Percentiles rank a stretch among this genome's conserved stretches.
Evolutionary conservation across 2,797 vertebrate species (phyloP).

Genomic region (Myotis daubentonii): DNA sequence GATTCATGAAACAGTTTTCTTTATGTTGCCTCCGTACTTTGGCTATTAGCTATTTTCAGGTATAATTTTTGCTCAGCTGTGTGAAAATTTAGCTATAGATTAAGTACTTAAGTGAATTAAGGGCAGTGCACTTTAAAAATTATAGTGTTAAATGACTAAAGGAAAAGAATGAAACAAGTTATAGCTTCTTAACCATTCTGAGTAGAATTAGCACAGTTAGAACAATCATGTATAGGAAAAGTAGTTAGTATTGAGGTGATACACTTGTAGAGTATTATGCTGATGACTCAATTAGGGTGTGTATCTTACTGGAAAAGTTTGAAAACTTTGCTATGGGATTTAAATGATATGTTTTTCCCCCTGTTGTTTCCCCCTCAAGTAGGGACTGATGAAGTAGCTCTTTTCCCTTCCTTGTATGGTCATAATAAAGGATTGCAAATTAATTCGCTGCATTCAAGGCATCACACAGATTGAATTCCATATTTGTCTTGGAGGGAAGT

Average conservation of each 20-base stretch:
- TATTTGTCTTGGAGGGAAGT: conserved; percentile 82
- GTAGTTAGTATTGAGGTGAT: not conserved
- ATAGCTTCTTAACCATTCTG: not conserved
- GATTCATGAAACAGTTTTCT: not conserved
- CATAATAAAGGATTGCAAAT: conserved; percentile 64
- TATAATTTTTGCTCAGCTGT: not conserved
- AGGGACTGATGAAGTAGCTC: conserved; percentile 47
- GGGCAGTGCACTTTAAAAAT: conserved; percentile 11
- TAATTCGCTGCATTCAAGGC: conserved; percentile 49
- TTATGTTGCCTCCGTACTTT: conserved; percentile 23
- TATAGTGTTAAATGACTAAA: not conserved
- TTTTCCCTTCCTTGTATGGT: conserved; percentile 66
- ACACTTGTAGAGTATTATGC: not conserved
- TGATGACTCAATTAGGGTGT: conserved; percentile 69
- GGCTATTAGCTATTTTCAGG: conserved; percentile 3
- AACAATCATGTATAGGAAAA: not conserved
- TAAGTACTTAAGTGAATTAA: conserved; percentile 12
- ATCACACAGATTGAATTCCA: conserved; percentile 64
- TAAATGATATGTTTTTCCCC: conserved; percentile 59
- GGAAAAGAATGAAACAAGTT: not conserved
- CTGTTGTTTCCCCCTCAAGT: conserved; percentile 11
- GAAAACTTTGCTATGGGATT: conserved; percentile 46
- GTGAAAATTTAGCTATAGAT: not conserved
- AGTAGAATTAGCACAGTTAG: not conserved
- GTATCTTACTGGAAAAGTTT: conserved; percentile 71